Evolutionary conservation across 2,888 invertebrate species (phyloP).

Genomic region (Eristalis arbustorum): DNA sequence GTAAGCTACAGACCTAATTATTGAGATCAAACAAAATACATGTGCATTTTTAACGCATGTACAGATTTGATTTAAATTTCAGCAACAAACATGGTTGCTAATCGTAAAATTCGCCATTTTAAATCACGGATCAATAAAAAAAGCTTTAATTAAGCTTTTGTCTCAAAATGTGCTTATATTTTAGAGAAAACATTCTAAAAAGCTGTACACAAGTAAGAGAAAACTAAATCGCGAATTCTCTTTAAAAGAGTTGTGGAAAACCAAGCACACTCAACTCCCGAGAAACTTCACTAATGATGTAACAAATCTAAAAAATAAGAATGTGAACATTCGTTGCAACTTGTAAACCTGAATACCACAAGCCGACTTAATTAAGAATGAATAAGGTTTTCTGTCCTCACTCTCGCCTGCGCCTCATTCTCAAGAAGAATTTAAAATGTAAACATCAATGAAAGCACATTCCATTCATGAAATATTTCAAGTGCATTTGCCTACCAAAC

Average conservation of each 20-base stretch:
- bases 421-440: slow-evolving; percentile 53
- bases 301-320: not conserved
- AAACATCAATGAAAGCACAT: slow-evolving; percentile 66
- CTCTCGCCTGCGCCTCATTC: not conserved
- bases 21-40: not conserved
- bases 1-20: not conserved
- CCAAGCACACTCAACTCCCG: not conserved
- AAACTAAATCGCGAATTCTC: not conserved
- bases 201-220: slow-evolving; percentile 1
- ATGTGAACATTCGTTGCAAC: slow-evolving; percentile 7
- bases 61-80: not conserved
- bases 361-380: slow-evolving; percentile 37
- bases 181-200: not conserved
- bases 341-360: slow-evolving; percentile 37
- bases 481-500: slow-evolving; percentile 40
- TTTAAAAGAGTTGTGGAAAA: not conserved
- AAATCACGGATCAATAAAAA: not conserved
- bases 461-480: slow-evolving; percentile 64
- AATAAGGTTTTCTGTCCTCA: not conserved
- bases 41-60: not conserved
- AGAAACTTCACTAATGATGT: no score
- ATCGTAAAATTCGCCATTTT: slow-evolving; percentile 46
- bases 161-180: slow-evolving; percentile 1
- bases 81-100: slow-evolving; percentile 19
- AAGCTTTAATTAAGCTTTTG: not conserved